Evolutionary conservation across 2,113 vertebrate species (phyloP).

Genomic region (Ibidorhyncha struthersii): DNA sequence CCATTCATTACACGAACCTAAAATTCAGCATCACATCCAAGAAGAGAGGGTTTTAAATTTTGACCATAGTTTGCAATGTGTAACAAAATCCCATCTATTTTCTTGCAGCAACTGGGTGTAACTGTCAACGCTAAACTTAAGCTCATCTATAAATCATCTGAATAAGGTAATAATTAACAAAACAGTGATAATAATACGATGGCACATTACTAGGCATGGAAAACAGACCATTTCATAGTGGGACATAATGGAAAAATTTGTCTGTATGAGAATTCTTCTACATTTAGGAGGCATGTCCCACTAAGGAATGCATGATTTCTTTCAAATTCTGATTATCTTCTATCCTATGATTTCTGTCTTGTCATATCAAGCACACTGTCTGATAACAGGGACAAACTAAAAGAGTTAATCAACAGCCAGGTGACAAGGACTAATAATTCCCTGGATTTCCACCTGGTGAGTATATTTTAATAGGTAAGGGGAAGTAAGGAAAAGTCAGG

Average conservation of each 20-base stretch:
- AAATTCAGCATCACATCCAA: background rate
- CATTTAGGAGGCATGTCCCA: background rate
- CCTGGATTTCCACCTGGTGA: slow-evolving; percentile 61
- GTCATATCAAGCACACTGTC: background rate
- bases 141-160: background rate
- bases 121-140: background rate
- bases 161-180: background rate
- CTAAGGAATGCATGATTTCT: background rate
- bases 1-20: background rate
- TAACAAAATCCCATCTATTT: background rate
- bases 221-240: background rate
- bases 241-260: background rate
- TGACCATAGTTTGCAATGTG: background rate
- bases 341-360: background rate
- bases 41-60: background rate
- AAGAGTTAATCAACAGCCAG: slow-evolving; percentile 59
- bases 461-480: slow-evolving; percentile 67
- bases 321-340: background rate
- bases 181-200: background rate
- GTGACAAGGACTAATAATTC: slow-evolving; percentile 62
- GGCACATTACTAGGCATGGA: background rate
- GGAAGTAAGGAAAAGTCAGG: slow-evolving; percentile 69
- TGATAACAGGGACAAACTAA: background rate
- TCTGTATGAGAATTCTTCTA: background rate
- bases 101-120: background rate